Conservation (phyloP, 2,113 vertebrate genomes). For the Neolamprologus modestus region DNA sequence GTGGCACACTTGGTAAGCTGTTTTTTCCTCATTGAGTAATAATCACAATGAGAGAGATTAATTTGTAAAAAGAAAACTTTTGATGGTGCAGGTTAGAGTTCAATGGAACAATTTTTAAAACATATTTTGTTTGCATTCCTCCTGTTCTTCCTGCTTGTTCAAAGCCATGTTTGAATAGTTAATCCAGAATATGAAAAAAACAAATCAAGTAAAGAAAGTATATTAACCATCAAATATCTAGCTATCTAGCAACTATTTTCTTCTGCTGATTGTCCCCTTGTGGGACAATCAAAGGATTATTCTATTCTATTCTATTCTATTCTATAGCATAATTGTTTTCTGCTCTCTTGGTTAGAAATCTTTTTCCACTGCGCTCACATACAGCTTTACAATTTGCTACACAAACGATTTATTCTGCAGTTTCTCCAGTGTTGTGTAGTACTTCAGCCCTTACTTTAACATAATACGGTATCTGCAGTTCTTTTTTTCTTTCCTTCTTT, state of each 20-base stretch:
- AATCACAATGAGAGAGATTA: neutral
- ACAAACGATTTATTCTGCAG: accelerated
- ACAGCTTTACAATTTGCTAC: neutral
- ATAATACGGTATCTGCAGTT: neutral
- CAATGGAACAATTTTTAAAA: accelerated
- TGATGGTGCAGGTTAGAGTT: neutral
- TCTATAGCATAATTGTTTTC: neutral
- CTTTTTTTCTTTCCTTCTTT: neutral
- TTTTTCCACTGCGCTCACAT: neutral
- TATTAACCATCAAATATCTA: neutral
- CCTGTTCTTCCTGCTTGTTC: neutral
- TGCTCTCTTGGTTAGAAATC: neutral
- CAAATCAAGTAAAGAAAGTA: neutral
- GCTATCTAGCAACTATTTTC: neutral
- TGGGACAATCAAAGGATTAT: neutral
- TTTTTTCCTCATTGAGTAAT: neutral
- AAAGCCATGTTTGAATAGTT: neutral
- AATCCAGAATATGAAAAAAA: neutral
- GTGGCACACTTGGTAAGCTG: neutral
- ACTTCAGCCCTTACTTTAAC: neutral
- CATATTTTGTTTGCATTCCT: neutral
- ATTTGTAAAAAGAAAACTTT: neutral
- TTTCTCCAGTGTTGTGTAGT: neutral
- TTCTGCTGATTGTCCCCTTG: neutral
- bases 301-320: neutral